These are phyloP conservation scores for Larimichthys crocea DNA, from an alignment of 2,113 vertebrate genomes.

Conservation along the genomic window DNA sequence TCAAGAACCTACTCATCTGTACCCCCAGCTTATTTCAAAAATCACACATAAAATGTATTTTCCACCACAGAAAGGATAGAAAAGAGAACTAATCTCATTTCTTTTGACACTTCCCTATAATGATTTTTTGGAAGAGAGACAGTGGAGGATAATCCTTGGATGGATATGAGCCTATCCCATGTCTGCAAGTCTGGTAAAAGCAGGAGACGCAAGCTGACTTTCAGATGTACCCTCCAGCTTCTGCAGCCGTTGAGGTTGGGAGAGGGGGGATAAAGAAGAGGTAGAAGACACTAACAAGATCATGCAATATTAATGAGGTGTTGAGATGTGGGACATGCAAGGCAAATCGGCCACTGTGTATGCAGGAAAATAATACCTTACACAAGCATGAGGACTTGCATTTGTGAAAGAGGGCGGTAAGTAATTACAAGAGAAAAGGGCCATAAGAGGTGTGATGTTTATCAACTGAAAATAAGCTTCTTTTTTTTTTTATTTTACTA, in stretches of 20 bases:
- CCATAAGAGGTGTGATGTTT: background rate
- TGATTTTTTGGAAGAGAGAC: constrained; percentile 44
- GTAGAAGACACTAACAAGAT: constrained; percentile 69
- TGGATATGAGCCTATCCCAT: constrained; percentile 59
- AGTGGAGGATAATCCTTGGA: constrained; percentile 67
- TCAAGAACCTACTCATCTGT: constrained; percentile 87
- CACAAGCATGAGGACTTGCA: constrained; percentile 41
- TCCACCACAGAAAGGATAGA: constrained; percentile 41
- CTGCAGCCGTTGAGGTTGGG: constrained; percentile 35
- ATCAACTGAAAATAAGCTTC: background rate
- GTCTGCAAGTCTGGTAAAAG: constrained; percentile 44
- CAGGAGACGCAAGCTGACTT: constrained; percentile 57
- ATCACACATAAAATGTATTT: constrained; percentile 79
- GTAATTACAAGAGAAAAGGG: background rate
- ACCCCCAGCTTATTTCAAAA: constrained; percentile 84
- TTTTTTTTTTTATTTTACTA: background rate
- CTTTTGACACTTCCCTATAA: constrained; percentile 65
- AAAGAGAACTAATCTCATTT: constrained; percentile 66
- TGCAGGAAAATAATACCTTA: constrained; percentile 56
- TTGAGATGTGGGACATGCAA: constrained; percentile 68
- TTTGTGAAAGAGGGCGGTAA: constrained; percentile 17
- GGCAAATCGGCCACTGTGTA: constrained; percentile 66
- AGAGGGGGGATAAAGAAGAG: constrained; percentile 19
- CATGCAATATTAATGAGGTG: constrained; percentile 74
- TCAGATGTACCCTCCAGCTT: constrained; percentile 60